Percentiles rank a stretch among this genome's conserved stretches.
These are phyloP conservation scores for Tetramorium simillimum DNA, from an alignment of 1,140 invertebrate species.

Conservation along the genomic window DNA sequence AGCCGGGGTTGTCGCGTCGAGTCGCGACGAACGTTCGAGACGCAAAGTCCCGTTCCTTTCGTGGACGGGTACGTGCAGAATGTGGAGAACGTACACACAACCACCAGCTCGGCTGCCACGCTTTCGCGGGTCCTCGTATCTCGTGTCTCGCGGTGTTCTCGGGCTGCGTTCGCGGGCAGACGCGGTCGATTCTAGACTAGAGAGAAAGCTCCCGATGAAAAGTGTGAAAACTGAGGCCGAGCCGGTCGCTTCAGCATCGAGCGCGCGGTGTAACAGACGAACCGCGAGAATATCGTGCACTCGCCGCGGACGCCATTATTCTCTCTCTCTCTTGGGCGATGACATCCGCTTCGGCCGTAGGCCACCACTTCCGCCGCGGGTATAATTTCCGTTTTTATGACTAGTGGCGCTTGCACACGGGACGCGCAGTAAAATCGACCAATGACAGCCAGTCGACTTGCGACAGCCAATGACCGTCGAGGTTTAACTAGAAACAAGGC, in stretches of 20 bases:
- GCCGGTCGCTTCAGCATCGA: background rate
- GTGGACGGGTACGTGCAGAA: background rate
- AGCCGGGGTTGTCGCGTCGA: background rate
- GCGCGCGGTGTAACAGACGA: constrained; percentile 42
- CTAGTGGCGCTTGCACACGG: no score
- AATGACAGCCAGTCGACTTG: no score
- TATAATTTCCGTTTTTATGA: no score
- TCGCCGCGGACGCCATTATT: constrained; percentile 64
- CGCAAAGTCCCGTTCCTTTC: background rate
- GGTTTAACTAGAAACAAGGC: no score
- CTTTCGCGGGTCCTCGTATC: constrained; percentile 3
- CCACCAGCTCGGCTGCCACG: constrained; percentile 34
- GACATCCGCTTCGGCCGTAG: constrained; percentile 59
- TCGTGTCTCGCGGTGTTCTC: constrained; percentile 8
- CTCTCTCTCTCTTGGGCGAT: constrained; percentile 41
- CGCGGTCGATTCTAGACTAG: background rate
- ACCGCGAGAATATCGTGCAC: constrained; percentile 49
- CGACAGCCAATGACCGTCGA: no score
- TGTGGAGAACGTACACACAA: constrained; percentile 41
- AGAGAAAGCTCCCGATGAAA: background rate
- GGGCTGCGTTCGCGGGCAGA: background rate
- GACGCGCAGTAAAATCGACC: no score
- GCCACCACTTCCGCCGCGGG: constrained; percentile 52
- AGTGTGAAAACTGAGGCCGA: background rate
- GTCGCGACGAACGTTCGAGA: background rate